Percentiles rank a stretch among this genome's conserved stretches.
These are phyloP conservation scores for Pyrgilauda ruficollis DNA, from an alignment of 2,113 vertebrate genomes.

Conservation along the genomic window DNA sequence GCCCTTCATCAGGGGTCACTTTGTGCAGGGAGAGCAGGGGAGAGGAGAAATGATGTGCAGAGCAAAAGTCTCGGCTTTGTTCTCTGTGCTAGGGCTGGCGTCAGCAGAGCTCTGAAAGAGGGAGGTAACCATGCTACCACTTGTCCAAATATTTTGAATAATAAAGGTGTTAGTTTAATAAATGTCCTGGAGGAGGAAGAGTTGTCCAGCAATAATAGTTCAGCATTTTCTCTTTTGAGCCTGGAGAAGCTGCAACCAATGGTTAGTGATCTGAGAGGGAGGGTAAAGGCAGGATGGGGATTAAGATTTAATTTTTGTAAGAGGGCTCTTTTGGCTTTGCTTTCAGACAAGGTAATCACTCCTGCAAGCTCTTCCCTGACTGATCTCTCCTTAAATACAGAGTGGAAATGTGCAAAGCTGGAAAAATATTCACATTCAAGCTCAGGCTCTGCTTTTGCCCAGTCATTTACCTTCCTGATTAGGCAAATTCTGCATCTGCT, in stretches of 20 bases:
- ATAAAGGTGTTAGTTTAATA: conserved; percentile 31
- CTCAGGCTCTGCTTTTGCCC: not conserved
- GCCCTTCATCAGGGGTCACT: not conserved
- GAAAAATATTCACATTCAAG: not conserved
- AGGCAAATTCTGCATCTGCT: not conserved
- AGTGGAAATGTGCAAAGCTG: not conserved
- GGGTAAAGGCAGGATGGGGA: not conserved
- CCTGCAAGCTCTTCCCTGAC: not conserved
- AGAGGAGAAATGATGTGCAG: not conserved
- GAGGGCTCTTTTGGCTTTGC: not conserved
- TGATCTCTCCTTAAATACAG: not conserved
- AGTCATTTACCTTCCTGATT: not conserved
- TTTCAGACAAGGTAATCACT: not conserved
- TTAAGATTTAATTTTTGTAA: not conserved
- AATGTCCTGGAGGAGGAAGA: not conserved
- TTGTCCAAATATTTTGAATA: conserved; percentile 62
- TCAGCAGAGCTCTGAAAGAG: not conserved
- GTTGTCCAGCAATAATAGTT: not conserved
- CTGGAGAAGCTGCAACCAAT: not conserved
- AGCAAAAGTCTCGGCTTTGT: not conserved
- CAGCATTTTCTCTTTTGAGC: not conserved
- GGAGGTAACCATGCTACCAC: not conserved
- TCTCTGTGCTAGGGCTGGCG: not conserved
- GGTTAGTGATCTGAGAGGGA: not conserved
- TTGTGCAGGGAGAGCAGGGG: not conserved